Evolutionary conservation across 2,888 invertebrate genomes (phyloP).

Genomic region (Megalurothrips usitatus): DNA sequence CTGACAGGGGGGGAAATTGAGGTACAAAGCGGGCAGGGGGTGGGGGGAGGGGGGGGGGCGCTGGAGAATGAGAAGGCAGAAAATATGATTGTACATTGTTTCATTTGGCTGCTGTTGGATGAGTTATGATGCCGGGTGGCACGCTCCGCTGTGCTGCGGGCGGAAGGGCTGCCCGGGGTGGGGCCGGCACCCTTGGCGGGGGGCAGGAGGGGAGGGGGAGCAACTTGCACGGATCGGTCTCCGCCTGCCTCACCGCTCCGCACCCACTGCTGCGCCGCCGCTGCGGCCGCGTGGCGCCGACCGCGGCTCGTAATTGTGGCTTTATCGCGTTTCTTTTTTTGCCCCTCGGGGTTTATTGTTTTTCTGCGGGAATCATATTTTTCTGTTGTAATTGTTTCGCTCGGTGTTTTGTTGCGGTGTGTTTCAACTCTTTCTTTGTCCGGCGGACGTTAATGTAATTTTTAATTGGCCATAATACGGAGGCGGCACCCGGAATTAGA

Average conservation of each 20-base stretch:
- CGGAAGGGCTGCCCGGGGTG: not conserved
- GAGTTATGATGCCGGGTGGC: not conserved
- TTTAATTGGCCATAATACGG: too few species aligned
- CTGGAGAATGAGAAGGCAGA: conserved; percentile 17
- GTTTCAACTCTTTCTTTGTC: too few species aligned
- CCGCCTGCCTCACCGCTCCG: not conserved
- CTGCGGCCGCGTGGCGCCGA: not conserved
- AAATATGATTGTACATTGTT: conserved; percentile 27
- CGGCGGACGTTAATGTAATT: too few species aligned
- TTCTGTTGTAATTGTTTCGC: not conserved
- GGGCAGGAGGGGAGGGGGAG: not conserved
- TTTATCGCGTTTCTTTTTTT: not conserved
- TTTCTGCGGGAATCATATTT: conserved; percentile 4
- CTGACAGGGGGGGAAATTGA: not conserved
- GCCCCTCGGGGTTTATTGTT: not conserved
- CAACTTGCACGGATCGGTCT: not conserved
- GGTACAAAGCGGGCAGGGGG: not conserved
- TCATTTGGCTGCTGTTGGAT: conserved; percentile 26
- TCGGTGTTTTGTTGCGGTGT: not conserved
- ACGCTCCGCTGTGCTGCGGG: not conserved
- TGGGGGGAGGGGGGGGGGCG: not conserved
- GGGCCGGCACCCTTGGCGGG: not conserved
- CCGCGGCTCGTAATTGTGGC: not conserved
- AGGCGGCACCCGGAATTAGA: too few species aligned
- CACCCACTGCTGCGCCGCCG: not conserved